A percentile compares a stretch with the other conserved stretches of the same genome.
phyloP scores from a whole-genome alignment of 2,113 vertebrate genomes.

The Albula glossodonta region DNA sequence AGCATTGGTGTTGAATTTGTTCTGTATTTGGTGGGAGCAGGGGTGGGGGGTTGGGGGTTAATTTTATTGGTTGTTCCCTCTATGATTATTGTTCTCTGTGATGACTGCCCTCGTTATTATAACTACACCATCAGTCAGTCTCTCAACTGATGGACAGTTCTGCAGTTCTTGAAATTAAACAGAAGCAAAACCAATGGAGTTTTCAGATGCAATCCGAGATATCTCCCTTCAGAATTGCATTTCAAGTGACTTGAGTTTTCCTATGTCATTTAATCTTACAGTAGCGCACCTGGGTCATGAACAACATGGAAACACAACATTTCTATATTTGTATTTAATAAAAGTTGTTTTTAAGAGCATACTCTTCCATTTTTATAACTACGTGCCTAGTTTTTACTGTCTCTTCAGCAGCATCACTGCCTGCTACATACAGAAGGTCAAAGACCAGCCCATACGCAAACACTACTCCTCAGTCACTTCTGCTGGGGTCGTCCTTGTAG shows the following conservation, averaged over 20 bases:
- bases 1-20: slow-evolving; percentile 46
- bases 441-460: slow-evolving; percentile 28
- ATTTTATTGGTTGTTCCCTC: slow-evolving; percentile 17
- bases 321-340: slow-evolving; percentile 25
- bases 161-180: background rate
- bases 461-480: background rate
- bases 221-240: slow-evolving; percentile 7
- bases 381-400: slow-evolving; percentile 61
- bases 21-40: slow-evolving; percentile 36
- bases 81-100: slow-evolving; percentile 18
- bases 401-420: slow-evolving; percentile 61
- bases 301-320: slow-evolving; percentile 23
- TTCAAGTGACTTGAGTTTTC: slow-evolving; percentile 16
- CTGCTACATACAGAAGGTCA: slow-evolving; percentile 47
- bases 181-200: background rate
- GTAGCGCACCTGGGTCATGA: slow-evolving; percentile 12
- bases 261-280: slow-evolving; percentile 8
- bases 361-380: slow-evolving; percentile 54
- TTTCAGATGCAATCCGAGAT: background rate
- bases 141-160: background rate
- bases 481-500: background rate
- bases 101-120: background rate
- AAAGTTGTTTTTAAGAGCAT: slow-evolving; percentile 36
- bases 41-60: background rate
- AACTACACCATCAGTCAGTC: background rate